Percentiles rank a stretch among this genome's conserved stretches.
Evolutionary conservation across 2,797 vertebrate species (phyloP).

Genomic region (Urophycis tenuis): DNA sequence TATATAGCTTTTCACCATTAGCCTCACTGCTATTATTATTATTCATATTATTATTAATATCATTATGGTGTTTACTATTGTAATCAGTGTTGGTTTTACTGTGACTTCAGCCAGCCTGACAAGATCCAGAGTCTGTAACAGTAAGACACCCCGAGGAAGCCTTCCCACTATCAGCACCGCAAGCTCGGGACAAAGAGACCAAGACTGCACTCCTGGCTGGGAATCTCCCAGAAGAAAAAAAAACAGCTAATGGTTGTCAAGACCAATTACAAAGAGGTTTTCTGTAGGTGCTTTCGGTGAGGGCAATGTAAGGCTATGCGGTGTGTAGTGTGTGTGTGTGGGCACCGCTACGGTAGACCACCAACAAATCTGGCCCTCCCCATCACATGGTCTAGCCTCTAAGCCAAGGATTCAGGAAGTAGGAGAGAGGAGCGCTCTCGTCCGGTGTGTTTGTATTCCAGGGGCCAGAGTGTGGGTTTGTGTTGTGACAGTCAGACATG

Average conservation of each 20-base stretch:
- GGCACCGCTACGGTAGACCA: conserved; percentile 60
- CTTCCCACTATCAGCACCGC: background rate
- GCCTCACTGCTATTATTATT: background rate
- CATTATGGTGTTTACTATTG: no score
- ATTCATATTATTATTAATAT: background rate
- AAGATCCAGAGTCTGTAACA: background rate
- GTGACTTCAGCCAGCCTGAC: background rate
- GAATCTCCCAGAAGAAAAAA: background rate
- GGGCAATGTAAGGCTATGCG: conserved; percentile 22
- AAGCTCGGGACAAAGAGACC: background rate
- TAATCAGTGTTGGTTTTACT: no score
- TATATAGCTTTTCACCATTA: background rate
- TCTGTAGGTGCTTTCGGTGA: conserved; percentile 54
- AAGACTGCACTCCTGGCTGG: background rate
- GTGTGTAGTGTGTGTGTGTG: conserved; percentile 25
- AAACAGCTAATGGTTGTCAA: conserved; percentile 2
- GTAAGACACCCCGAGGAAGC: background rate
- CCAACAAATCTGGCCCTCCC: conserved; percentile 65
- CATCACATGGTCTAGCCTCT: conserved; percentile 58
- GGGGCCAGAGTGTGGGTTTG: background rate
- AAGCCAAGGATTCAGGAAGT: conserved; percentile 24
- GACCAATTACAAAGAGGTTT: conserved; percentile 71
- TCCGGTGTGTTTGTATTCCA: background rate
- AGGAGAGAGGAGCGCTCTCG: conserved; percentile 16
- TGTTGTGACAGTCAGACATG: background rate